Evolutionary conservation across 2,888 invertebrate genomes (phyloP).

Genomic region (Hanleya hanleyi): DNA sequence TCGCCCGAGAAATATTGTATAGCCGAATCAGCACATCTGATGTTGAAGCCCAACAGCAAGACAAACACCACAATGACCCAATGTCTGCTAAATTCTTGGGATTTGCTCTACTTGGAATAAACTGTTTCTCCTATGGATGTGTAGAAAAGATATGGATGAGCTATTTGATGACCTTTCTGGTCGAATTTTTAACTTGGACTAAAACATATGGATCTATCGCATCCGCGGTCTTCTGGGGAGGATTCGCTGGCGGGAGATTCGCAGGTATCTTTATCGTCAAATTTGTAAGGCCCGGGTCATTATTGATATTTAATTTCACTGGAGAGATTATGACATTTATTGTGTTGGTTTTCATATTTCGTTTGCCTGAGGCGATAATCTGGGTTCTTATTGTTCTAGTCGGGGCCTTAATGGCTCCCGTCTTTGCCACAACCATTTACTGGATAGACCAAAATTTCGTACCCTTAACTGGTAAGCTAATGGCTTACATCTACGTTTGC

Average conservation of each 20-base stretch:
- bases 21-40: too few species aligned
- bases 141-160: not conserved
- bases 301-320: slow-evolving; percentile 16
- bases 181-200: slow-evolving; percentile 18
- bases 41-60: too few species aligned
- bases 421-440: slow-evolving; percentile 44
- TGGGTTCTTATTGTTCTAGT: slow-evolving; percentile 39
- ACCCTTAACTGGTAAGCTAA: slow-evolving; percentile 41
- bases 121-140: not conserved
- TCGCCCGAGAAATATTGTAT: too few species aligned
- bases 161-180: slow-evolving; percentile 17
- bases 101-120: not conserved
- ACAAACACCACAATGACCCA: too few species aligned
- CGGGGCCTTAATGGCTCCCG: slow-evolving; percentile 43
- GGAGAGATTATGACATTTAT: slow-evolving; percentile 13
- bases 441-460: slow-evolving; percentile 47
- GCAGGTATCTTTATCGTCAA: slow-evolving; percentile 28
- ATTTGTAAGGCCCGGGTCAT: slow-evolving; percentile 17
- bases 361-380: slow-evolving; percentile 20
- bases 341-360: slow-evolving; percentile 16
- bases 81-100: not conserved
- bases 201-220: slow-evolving; percentile 16
- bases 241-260: slow-evolving; percentile 26
- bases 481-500: slow-evolving; percentile 39
- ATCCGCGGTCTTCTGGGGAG: slow-evolving; percentile 23